phyloP scores from a whole-genome alignment of 1,140 invertebrate species.

The Hestina assimilis region DNA sequence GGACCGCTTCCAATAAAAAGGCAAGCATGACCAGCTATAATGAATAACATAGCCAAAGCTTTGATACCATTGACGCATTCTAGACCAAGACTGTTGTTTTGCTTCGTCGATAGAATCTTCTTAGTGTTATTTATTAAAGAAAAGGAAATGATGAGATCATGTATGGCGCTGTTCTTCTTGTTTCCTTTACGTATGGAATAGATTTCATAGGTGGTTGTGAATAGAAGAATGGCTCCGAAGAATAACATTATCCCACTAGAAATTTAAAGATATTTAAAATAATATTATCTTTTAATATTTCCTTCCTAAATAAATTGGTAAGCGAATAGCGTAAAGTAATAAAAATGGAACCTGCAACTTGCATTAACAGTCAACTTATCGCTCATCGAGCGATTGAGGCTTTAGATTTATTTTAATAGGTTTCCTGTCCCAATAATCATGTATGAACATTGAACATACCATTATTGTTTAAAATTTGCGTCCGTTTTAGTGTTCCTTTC shows the following conservation, averaged over 20 bases:
- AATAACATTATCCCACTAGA: constrained; percentile 56
- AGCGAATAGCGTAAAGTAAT: no score
- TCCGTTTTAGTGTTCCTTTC: no score
- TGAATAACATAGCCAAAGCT: constrained; percentile 82
- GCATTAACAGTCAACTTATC: no score
- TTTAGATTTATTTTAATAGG: no score
- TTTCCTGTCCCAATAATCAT: no score
- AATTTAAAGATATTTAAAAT: constrained; percentile 27
- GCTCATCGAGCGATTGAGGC: no score
- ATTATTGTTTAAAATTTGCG: no score
- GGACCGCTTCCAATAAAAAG: constrained; percentile 83
- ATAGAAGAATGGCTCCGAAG: constrained; percentile 50
- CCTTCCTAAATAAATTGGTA: no score
- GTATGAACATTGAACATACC: no score
- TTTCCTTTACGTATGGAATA: constrained; percentile 41
- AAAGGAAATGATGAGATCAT: constrained; percentile 79
- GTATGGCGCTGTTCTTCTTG: constrained; percentile 37
- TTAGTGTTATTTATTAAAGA: constrained; percentile 80
- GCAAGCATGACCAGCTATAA: constrained; percentile 81
- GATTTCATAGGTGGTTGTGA: constrained; percentile 64
- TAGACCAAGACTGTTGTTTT: constrained; percentile 80
- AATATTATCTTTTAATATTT: not conserved
- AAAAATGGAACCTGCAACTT: no score
- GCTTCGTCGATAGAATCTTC: constrained; percentile 81
- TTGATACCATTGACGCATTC: constrained; percentile 84